Evolutionary conservation across 1,140 invertebrate genomes (phyloP), one percentile per base, ranked within the genome.

Genomic region (Steinernema feltiae): DNA sequence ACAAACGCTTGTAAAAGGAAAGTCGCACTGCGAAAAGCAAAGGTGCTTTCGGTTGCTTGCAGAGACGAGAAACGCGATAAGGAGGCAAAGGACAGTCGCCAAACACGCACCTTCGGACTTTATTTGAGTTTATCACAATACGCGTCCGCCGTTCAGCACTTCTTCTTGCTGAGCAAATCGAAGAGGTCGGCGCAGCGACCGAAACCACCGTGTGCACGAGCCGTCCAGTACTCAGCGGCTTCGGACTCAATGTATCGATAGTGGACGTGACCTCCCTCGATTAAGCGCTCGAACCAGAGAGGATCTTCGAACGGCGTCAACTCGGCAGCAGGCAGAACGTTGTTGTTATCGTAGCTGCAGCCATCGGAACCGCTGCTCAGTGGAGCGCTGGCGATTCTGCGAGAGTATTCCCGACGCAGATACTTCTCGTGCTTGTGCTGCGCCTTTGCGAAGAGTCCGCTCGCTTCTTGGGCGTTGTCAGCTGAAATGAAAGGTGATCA

Each of bases 271-370:
- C 53, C 53, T 27, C 12, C 53, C 24, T 63, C 53, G 53, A 63
- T 27, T 7, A 63, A 63, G 53, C 53, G 53, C 53, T 63, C 12
- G 53, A 63, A 63, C 53, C 53, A 63, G 53, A 63, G 53, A 27
- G 53, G 53, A 12, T 63, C 53, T 3, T 27, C 24, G 15, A 27
- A 27, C 24, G 12, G 53, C 15, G 53, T 46, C 41, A n/a, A 12
- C 7, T 46, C 7, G 41, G 41, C 41, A 3, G 53, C 15, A 15
- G 53, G 53, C 53, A 12, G 15, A 3, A 12, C 53, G 53, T 41
- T 7, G 35, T 41, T 7, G 35, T 41, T 41, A 18, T 63, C 24
- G 53, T 27, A 3, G 53, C 24, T 63, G 53, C 2, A 63, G 53
- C 24, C 24, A 15, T 27, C 24, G 24, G 7, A 15, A 21, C 53